These are phyloP conservation scores for Carollia perspicillata DNA, from an alignment of 2,113 vertebrate species.

Conservation along the genomic window DNA sequence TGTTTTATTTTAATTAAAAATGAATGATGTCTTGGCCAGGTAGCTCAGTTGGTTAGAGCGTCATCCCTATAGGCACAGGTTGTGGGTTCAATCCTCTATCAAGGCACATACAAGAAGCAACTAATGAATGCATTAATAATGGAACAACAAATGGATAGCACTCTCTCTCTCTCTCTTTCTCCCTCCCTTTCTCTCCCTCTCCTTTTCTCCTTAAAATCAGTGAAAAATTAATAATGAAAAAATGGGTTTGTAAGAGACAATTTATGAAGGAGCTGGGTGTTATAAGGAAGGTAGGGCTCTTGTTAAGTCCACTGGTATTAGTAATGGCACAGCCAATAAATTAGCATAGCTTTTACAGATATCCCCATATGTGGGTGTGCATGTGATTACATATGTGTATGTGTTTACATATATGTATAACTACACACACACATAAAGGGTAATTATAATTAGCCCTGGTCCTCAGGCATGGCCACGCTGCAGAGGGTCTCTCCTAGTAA, in stretches of 20 bases:
- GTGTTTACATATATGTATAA: neutral
- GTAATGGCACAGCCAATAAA: neutral
- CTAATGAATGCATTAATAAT: no score
- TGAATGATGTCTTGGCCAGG: neutral
- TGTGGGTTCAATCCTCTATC: no score
- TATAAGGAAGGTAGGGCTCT: neutral
- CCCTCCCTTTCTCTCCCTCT: no score
- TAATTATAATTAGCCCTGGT: neutral
- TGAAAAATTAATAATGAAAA: neutral
- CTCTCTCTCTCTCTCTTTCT: no score
- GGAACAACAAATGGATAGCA: no score
- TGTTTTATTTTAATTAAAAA: neutral
- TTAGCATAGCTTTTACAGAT: neutral
- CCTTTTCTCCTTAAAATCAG: no score
- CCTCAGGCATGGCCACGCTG: neutral
- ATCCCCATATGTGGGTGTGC: accelerated
- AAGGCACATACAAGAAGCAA: no score
- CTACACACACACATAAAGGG: neutral
- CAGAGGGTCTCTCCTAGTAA: neutral
- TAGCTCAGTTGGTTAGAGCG: no score
- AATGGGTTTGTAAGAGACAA: neutral
- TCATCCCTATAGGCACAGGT: no score
- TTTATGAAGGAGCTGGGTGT: neutral
- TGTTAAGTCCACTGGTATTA: no score
- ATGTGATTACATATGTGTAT: neutral